phyloP scores from a whole-genome alignment of 2,797 vertebrate genomes.

The Acanthopagrus latus region DNA sequence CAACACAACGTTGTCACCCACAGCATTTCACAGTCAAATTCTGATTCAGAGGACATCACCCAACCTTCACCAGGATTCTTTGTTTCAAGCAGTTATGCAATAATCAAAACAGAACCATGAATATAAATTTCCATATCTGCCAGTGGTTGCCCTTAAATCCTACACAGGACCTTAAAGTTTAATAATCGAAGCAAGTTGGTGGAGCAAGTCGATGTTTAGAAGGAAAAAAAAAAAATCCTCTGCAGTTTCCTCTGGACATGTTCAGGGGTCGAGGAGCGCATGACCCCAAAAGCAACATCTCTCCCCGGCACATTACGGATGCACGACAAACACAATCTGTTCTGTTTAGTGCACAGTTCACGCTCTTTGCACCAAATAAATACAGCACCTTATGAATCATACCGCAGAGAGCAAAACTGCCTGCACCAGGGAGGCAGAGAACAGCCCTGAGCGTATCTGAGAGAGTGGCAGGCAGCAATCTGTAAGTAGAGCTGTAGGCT shows the following conservation, averaged over 20 bases:
- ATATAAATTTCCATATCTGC: no score
- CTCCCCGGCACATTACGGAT: constrained; percentile 66
- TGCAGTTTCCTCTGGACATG: constrained; percentile 39
- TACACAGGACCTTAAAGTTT: not conserved
- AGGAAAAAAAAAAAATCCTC: constrained; percentile 17
- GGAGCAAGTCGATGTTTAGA: constrained; percentile 19
- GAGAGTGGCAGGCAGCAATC: constrained; percentile 80
- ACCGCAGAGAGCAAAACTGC: constrained; percentile 62
- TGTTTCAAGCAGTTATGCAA: no score
- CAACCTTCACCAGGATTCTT: no score
- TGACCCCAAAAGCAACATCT: constrained; percentile 68
- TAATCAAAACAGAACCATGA: no score
- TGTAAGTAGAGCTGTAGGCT: constrained; percentile 74
- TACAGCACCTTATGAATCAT: constrained; percentile 83
- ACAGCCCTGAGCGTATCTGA: constrained; percentile 67
- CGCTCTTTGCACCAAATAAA: constrained; percentile 83
- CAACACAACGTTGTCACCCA: no score
- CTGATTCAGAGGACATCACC: no score
- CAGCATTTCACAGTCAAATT: no score
- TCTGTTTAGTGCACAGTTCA: constrained; percentile 81
- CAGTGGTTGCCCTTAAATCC: no score
- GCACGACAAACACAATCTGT: constrained; percentile 79
- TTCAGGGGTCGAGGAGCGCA: constrained; percentile 53
- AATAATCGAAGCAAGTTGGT: constrained; percentile 20
- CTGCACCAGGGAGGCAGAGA: constrained; percentile 65